These are phyloP conservation scores for Drosophila tsacasi DNA, from an alignment of 1,140 invertebrate genomes.

Conservation along the genomic window DNA sequence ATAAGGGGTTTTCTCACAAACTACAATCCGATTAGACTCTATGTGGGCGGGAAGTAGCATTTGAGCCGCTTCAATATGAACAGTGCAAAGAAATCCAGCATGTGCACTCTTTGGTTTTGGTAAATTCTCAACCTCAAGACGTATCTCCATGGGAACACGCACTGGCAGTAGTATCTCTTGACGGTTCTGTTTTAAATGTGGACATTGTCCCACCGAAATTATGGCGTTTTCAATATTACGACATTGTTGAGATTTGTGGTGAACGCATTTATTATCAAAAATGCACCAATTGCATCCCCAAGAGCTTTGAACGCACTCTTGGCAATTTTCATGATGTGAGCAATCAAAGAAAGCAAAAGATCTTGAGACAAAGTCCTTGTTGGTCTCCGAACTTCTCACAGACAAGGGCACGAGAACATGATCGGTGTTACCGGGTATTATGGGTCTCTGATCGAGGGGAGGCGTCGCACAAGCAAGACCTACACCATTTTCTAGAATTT, in stretches of 20 bases:
- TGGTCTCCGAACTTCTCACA: slow-evolving; percentile 93
- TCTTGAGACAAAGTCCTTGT: slow-evolving; percentile 97
- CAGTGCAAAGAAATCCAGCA: slow-evolving; percentile 95
- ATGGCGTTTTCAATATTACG: slow-evolving; percentile 91
- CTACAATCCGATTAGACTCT: slow-evolving; percentile 92
- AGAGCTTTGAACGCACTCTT: slow-evolving; percentile 93
- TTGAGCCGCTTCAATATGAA: slow-evolving; percentile 95
- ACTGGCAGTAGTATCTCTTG: slow-evolving; percentile 93
- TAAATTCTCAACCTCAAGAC: slow-evolving; percentile 95
- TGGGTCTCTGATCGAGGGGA: slow-evolving; percentile 90
- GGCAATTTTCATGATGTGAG: slow-evolving; percentile 93
- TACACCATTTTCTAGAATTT: slow-evolving; percentile 91
- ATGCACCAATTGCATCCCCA: slow-evolving; percentile 99
- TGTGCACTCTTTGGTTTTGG: slow-evolving; percentile 94
- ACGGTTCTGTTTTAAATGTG: slow-evolving; percentile 89
- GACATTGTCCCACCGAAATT: slow-evolving; percentile 94
- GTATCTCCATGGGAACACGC: slow-evolving; percentile 94
- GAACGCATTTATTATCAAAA: slow-evolving; percentile 96
- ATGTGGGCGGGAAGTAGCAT: slow-evolving; percentile 94
- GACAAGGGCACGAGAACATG: slow-evolving; percentile 96
- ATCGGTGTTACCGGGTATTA: slow-evolving; percentile 92
- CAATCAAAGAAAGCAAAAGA: slow-evolving; percentile 98
- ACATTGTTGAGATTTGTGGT: slow-evolving; percentile 93
- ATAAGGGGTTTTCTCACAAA: slow-evolving; percentile 96
- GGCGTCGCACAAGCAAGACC: slow-evolving; percentile 94